Evolutionary conservation across 2,797 vertebrate species (phyloP), one percentile per base, ranked within the genome.

Genomic region (Gephyroberyx darwinii): DNA sequence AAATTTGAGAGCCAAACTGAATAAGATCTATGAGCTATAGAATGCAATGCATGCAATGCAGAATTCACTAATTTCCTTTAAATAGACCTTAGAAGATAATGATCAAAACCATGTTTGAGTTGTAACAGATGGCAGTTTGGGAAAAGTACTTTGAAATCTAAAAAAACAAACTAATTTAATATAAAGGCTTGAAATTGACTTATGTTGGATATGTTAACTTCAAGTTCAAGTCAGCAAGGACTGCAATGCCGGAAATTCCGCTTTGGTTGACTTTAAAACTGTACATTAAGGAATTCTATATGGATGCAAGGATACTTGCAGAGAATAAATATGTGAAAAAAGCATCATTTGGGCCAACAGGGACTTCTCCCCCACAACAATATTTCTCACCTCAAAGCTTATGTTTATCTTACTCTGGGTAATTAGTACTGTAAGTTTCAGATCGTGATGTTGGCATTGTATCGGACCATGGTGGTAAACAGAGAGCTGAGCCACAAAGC

Each of bases 71-170:
- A 2, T 39, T 20, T 6, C 30, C 37, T 54, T 30, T 37, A 39
- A 65, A 65, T 26, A 43, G 37, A 54, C 43, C 30, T 45, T 16
- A 20, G 65, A 45, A n/a, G 43, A 43, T 35, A 37, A 48, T 37
- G 31, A 50, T 37, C 20, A 50, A 59, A 20, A 30, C 16, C 2
- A n/a, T 19, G 41, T 47, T 67, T 65, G 6, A 66, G 39, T 41
- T 22, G 16, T 19, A 45, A 43, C 10, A 33, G 30, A 5, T 12
- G 52, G 16, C 20, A 47, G 20, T 55, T 30, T 26, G 39, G 39
- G 16, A 55, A 9, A 13, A 2, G 2, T 9, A 12, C 19, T 22
- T 3, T 22, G 5, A 54, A 31, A 54, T 31, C 13, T 6, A 31
- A 58, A 16, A 58, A 50, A 22, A 13, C 30, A 8, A 60, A 12